These are phyloP conservation scores for Coreoperca whiteheadi DNA, from an alignment of 2,113 vertebrate species.

Conservation along the genomic window DNA sequence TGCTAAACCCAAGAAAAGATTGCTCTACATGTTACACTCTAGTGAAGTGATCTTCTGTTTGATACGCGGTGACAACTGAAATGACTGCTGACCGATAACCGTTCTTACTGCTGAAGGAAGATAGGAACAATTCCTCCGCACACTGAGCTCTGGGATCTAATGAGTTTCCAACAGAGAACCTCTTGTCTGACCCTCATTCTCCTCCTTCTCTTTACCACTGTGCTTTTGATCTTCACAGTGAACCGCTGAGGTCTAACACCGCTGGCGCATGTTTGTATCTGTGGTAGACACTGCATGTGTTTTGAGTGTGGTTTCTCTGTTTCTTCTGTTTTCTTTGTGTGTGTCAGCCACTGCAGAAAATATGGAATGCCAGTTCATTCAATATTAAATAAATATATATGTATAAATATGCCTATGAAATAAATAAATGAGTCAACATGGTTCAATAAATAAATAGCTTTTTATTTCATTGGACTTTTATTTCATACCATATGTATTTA, in stretches of 20 bases:
- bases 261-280: slow-evolving; percentile 19
- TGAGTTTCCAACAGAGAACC: slow-evolving; percentile 67
- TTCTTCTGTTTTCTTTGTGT: background rate
- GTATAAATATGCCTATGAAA: too few species aligned
- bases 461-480: too few species aligned
- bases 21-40: background rate
- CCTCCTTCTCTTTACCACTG: slow-evolving; percentile 41
- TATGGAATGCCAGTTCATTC: too few species aligned
- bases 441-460: too few species aligned
- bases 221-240: slow-evolving; percentile 53
- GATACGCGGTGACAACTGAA: slow-evolving; percentile 34
- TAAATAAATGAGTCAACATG: too few species aligned
- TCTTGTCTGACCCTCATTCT: slow-evolving; percentile 49
- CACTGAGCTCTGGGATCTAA: slow-evolving; percentile 59
- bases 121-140: slow-evolving; percentile 42
- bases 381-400: too few species aligned
- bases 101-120: slow-evolving; percentile 28
- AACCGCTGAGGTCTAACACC: slow-evolving; percentile 32
- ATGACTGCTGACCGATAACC: slow-evolving; percentile 39
- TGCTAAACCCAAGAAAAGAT: slow-evolving; percentile 11
- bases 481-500: too few species aligned
- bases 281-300: background rate
- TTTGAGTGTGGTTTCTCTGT: background rate
- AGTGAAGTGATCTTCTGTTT: slow-evolving; percentile 33
- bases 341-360: background rate